Conservation (phyloP, 1,140 invertebrate species). For the Mamestra configurata region DNA sequence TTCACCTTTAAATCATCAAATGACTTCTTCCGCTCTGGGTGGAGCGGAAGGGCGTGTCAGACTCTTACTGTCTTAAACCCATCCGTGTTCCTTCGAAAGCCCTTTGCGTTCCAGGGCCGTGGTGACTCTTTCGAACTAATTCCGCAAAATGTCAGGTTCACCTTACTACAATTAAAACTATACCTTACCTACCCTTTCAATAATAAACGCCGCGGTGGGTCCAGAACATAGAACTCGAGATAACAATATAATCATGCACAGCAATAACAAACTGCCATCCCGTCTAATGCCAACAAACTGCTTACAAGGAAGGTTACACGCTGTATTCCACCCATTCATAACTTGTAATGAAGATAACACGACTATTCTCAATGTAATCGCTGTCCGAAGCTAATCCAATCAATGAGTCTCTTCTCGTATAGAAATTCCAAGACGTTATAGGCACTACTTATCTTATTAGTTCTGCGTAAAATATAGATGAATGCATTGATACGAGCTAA, state of each 20-base stretch:
- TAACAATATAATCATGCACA: neutral
- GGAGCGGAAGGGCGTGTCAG: too few relatives aligned
- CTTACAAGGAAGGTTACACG: neutral
- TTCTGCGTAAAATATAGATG: slow-evolving; percentile 41
- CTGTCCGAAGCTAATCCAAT: slow-evolving; percentile 11
- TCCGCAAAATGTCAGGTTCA: neutral
- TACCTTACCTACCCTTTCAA: too few relatives aligned
- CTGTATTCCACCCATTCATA: slow-evolving; percentile 16
- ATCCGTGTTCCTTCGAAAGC: too few relatives aligned
- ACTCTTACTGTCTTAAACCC: too few relatives aligned
- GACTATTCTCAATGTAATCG: neutral
- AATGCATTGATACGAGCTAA: slow-evolving; percentile 21
- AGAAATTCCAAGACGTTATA: slow-evolving; percentile 21
- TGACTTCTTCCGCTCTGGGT: too few relatives aligned
- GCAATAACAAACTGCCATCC: neutral
- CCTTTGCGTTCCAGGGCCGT: too few relatives aligned
- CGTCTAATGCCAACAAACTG: neutral
- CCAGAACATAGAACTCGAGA: neutral
- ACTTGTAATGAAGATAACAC: slow-evolving; percentile 16
- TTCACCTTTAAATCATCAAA: too few relatives aligned
- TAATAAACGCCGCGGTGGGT: neutral
- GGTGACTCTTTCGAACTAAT: too few relatives aligned
- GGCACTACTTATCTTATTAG: slow-evolving; percentile 1
- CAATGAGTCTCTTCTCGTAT: slow-evolving; percentile 36
- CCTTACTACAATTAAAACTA: neutral